Evolutionary conservation across 2,888 invertebrate species (phyloP).

Genomic region (Melikaiella ostensackeni): DNA sequence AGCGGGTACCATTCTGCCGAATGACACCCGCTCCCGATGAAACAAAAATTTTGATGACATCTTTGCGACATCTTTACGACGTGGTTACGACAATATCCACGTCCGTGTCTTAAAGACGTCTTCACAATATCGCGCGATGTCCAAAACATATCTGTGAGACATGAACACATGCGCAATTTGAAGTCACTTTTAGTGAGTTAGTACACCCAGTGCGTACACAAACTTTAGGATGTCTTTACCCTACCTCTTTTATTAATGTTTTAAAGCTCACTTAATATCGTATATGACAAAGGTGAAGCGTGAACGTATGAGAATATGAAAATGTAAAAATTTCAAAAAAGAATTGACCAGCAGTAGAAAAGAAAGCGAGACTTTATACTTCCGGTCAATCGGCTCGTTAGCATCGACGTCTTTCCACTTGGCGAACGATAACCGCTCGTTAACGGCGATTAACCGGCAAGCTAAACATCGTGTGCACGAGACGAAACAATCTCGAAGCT

Average conservation of each 20-base stretch:
- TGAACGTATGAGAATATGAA: background rate
- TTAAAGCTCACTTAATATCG: background rate
- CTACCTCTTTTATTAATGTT: background rate
- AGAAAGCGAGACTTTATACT: conserved; percentile 50
- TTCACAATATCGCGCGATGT: too few relatives aligned
- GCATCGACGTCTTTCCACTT: conserved; percentile 70
- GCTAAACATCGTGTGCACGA: conserved; percentile 70
- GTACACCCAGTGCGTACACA: too few relatives aligned
- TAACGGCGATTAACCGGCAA: conserved; percentile 73
- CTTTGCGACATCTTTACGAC: background rate
- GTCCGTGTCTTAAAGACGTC: too few relatives aligned
- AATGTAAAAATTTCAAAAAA: background rate
- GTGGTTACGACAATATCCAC: background rate
- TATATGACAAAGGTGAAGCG: background rate
- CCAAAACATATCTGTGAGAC: too few relatives aligned
- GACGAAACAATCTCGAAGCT: conserved; percentile 72
- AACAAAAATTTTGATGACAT: background rate
- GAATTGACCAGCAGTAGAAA: background rate
- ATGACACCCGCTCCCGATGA: too few relatives aligned
- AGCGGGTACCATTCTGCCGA: too few relatives aligned
- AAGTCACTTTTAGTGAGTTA: too few relatives aligned
- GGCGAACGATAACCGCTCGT: conserved; percentile 73
- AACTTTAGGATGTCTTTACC: too few relatives aligned
- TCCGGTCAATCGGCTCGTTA: conserved; percentile 70
- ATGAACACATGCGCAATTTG: too few relatives aligned